Evolutionary conservation across 2,888 invertebrate species (phyloP).

Genomic region (Coronaproctus castanopsis): DNA sequence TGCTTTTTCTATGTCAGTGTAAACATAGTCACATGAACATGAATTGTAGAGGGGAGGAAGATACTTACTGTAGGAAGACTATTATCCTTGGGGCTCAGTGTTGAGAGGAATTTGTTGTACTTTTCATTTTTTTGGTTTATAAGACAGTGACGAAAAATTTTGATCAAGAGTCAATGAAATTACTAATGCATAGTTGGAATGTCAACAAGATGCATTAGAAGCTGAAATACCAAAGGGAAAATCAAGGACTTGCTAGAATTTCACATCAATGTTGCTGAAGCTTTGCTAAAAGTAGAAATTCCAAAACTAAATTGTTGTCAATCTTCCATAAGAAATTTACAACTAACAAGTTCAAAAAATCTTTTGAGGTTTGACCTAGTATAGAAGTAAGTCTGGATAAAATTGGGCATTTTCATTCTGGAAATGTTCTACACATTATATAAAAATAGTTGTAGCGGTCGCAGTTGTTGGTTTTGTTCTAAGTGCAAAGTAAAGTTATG

Average conservation of each 20-base stretch:
- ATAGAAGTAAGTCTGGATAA: neutral
- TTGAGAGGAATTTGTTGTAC: no score
- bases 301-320: neutral
- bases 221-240: neutral
- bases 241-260: neutral
- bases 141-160: no score
- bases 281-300: neutral
- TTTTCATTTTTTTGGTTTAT: no score
- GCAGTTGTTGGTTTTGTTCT: neutral
- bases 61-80: no score
- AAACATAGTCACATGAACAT: no score
- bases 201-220: neutral
- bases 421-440: neutral
- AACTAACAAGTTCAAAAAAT: neutral
- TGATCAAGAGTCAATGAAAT: neutral
- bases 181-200: neutral
- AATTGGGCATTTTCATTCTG: neutral
- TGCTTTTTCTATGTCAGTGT: no score
- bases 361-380: neutral
- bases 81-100: no score
- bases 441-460: neutral
- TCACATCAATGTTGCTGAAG: neutral
- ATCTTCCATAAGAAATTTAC: neutral
- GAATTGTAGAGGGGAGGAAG: no score
- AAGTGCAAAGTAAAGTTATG: no score